Conservation (phyloP, 2,888 invertebrate genomes). For the Mycalesis mineus region DNA sequence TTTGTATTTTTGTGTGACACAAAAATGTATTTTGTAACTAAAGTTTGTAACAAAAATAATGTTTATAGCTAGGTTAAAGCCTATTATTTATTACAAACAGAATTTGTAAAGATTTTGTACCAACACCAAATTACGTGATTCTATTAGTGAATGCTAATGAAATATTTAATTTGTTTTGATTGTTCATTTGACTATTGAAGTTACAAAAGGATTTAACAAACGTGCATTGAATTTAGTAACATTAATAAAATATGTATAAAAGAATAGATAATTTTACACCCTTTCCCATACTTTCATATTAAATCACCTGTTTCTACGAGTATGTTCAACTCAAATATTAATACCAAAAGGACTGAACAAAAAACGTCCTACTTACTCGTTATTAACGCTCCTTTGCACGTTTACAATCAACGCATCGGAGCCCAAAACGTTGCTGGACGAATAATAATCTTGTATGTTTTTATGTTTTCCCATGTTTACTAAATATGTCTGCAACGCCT, state of each 20-base stretch:
- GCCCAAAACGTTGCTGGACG: conserved; percentile 37
- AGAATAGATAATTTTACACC: not conserved
- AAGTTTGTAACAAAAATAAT: too few species aligned
- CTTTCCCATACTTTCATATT: not conserved
- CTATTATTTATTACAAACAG: too few species aligned
- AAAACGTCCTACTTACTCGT: conserved; percentile 13
- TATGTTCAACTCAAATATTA: not conserved
- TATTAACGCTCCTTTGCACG: conserved; percentile 21
- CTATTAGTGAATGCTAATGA: too few species aligned
- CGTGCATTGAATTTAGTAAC: too few species aligned
- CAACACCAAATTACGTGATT: too few species aligned
- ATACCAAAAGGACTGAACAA: not conserved
- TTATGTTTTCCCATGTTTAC: conserved; percentile 38
- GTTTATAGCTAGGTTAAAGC: not conserved
- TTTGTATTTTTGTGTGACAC: conserved; percentile 10
- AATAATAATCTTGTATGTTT: conserved; percentile 55
- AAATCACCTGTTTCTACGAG: not conserved
- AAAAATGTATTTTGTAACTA: too few species aligned
- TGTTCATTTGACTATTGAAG: too few species aligned
- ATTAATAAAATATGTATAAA: too few species aligned
- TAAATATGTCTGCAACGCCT: conserved; percentile 14
- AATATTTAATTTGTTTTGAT: too few species aligned
- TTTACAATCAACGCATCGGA: conserved; percentile 19
- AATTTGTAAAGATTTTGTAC: too few species aligned
- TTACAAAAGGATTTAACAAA: too few species aligned